Base-by-base conservation (phyloP, 2,113 vertebrate genomes). In the Opisthocomus hoazin region DNA sequence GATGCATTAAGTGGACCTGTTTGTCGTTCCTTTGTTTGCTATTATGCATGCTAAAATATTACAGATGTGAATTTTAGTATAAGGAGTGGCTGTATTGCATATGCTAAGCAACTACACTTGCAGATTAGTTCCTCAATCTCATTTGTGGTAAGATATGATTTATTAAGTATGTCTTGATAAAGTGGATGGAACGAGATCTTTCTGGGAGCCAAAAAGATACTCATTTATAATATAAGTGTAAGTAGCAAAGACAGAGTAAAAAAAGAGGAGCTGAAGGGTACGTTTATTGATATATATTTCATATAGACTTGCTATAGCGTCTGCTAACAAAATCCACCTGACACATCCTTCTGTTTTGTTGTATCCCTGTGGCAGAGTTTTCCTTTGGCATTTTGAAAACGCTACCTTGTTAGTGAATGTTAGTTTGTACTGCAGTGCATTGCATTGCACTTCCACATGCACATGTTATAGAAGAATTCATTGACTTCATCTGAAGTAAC, bases 211-310 rank as follows among this genome's bases (percentile, higher is more conserved):
- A 75, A 39, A 81, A 89, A 37, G 13, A 45, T 81, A 89, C 10
- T 95, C 37, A 89, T 95, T 95, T 90, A 21, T 77, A 73, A 32
- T 84, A 12, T 23, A 75, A 77, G 39, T 84, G 70, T 94, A 84
- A 86, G 77, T 85, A 90, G 74, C 39, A 89, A 69, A 77, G 66
- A 63, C 5, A 23, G 43, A 60, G 60, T 24, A 10, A 39, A 66
- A 88, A 53, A 51, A 84, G 50, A 90, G 36, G 29, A 87, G 45
- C 87, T 89, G 79, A 83, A 94, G 66, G 30, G 50, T 90, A 68
- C 39, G 39, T 88, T 79, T 94, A 93, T 81, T 81, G 68, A 84
- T 90, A 92, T 30, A 45, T 92, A 56, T 92, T 95, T 95, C 29
- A 70, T 85, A 54, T 75, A 36, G 75, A 64, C 29, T 86, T 94